Conservation (phyloP, 2,888 invertebrate species). For the Melanargia galathea region DNA sequence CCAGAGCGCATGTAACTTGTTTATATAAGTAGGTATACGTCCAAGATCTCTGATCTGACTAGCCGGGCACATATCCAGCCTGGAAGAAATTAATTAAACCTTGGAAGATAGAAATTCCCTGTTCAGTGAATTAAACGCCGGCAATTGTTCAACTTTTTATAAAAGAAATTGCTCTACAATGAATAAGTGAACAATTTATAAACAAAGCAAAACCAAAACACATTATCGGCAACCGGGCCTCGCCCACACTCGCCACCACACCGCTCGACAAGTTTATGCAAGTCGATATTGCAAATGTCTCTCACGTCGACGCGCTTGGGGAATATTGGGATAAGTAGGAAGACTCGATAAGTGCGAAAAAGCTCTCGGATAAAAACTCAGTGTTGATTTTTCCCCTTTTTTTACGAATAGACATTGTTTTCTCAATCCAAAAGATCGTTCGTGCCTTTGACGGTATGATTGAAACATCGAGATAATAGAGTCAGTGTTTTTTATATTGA, state of each 20-base stretch:
- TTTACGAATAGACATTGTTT: slow-evolving; percentile 1
- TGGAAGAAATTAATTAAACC: no score
- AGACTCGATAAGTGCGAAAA: slow-evolving; percentile 2
- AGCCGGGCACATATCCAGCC: no score
- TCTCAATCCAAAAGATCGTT: background rate
- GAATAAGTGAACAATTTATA: slow-evolving; percentile 14
- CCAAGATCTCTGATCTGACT: no score
- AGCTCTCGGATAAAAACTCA: slow-evolving; percentile 1
- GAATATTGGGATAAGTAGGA: slow-evolving; percentile 18
- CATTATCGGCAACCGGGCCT: slow-evolving; percentile 19
- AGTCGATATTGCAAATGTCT: slow-evolving; percentile 30
- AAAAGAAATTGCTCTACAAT: slow-evolving; percentile 1
- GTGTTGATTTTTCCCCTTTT: slow-evolving; percentile 2
- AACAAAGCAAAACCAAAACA: slow-evolving; percentile 20
- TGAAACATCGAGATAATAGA: slow-evolving; percentile 1
- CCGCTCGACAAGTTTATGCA: slow-evolving; percentile 33
- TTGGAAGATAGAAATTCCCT: background rate
- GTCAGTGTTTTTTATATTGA: background rate
- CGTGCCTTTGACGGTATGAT: background rate
- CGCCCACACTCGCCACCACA: slow-evolving; percentile 31
- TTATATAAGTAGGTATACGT: no score
- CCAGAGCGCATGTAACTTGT: no score
- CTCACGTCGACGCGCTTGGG: slow-evolving; percentile 9
- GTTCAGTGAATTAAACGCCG: background rate
- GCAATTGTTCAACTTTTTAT: no score